Percentiles rank a stretch among this genome's conserved stretches.
phyloP scores from a whole-genome alignment of 2,888 invertebrate species.

The Toxonevra muliebris region DNA sequence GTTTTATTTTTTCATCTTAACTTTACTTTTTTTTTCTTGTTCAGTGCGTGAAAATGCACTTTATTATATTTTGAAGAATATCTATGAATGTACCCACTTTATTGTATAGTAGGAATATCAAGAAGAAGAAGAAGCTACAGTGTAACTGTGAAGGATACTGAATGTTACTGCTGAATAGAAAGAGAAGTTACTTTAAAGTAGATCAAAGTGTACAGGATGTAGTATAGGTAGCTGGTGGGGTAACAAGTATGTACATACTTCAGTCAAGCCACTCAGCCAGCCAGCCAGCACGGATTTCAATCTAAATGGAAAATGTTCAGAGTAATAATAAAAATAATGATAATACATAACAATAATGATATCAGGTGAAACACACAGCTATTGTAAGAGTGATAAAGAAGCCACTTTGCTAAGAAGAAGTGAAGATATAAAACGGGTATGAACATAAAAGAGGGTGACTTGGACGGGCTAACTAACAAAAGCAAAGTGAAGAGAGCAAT shows the following conservation, averaged over 20 bases:
- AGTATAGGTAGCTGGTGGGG: not conserved
- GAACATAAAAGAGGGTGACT: not conserved
- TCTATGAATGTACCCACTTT: not conserved
- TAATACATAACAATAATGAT: slow-evolving; percentile 25
- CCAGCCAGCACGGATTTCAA: slow-evolving; percentile 25
- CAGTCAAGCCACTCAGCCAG: slow-evolving; percentile 16
- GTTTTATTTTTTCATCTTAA: slow-evolving; percentile 48
- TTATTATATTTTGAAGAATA: slow-evolving; percentile 40
- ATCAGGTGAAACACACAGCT: slow-evolving; percentile 38
- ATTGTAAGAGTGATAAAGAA: slow-evolving; percentile 31
- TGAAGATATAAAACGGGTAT: not conserved
- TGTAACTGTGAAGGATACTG: too few relatives aligned
- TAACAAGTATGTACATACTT: not conserved
- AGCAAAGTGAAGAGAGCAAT: too few relatives aligned
- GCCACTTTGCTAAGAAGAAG: slow-evolving; percentile 37
- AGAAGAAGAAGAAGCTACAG: not conserved
- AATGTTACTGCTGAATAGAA: too few relatives aligned
- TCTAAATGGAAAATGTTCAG: slow-evolving; percentile 23
- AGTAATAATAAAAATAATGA: slow-evolving; percentile 32
- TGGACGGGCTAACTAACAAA: not conserved
- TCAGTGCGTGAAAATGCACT: slow-evolving; percentile 40
- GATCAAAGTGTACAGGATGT: too few relatives aligned
- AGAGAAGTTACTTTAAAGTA: too few relatives aligned
- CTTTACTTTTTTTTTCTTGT: not conserved
- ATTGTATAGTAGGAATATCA: not conserved